A percentile compares a stretch with the other conserved stretches of the same genome.
phyloP scores from a whole-genome alignment of 2,797 vertebrate species.

The Spondyliosoma cantharus region DNA sequence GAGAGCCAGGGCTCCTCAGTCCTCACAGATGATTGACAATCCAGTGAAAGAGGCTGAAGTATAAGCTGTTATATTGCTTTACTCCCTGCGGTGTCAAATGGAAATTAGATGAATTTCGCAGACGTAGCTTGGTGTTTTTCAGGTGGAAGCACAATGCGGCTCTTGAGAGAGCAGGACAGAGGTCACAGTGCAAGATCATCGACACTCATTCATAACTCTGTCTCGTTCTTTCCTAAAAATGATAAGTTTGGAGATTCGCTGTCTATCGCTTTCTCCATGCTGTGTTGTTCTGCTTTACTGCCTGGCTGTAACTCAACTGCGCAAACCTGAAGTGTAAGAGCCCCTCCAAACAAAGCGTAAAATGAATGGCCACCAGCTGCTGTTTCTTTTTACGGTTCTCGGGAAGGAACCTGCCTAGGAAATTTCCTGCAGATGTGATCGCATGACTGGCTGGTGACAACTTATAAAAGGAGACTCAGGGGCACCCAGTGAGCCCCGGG shows the following conservation, averaged over 20 bases:
- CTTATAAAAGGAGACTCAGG: constrained; percentile 72
- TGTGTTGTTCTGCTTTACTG: constrained; percentile 57
- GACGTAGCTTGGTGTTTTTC: constrained; percentile 48
- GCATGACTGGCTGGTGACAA: constrained; percentile 76
- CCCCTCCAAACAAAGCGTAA: constrained; percentile 79
- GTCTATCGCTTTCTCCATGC: constrained; percentile 4
- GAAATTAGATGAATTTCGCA: constrained; percentile 72
- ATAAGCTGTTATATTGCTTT: constrained; percentile 69
- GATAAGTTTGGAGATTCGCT: constrained; percentile 28
- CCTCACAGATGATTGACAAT: constrained; percentile 70
- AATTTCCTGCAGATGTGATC: constrained; percentile 76
- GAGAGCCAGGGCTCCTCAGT: constrained; percentile 47
- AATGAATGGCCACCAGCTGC: constrained; percentile 74
- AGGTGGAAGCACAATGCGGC: constrained; percentile 64
- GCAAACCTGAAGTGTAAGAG: constrained; percentile 71
- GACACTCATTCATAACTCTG: constrained; percentile 36
- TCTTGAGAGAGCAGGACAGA: constrained; percentile 58
- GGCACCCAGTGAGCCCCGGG: constrained; percentile 59
- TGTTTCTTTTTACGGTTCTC: constrained; percentile 56
- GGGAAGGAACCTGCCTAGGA: constrained; percentile 67
- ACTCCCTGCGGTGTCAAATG: constrained; percentile 67
- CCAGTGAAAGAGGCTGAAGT: constrained; percentile 53
- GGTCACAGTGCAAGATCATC: constrained; percentile 48
- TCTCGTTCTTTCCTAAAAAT: constrained; percentile 20
- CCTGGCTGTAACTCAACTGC: constrained; percentile 62